A percentile compares a stretch with the other conserved stretches of the same genome.
These are phyloP conservation scores for Eidolon helvum DNA, from an alignment of 2,113 vertebrate species.

Conservation along the genomic window DNA sequence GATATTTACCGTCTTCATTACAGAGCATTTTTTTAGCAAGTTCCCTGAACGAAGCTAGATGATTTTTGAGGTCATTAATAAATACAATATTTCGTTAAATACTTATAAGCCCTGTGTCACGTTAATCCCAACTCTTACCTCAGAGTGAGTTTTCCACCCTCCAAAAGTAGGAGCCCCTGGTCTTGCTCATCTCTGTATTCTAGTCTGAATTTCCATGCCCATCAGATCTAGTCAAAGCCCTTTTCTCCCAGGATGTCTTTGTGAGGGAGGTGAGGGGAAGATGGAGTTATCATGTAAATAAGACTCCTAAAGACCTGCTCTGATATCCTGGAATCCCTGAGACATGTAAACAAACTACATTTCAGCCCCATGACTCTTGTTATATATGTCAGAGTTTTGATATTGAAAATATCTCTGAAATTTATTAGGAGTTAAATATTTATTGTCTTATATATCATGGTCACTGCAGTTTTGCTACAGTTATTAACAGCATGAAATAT, in stretches of 20 bases:
- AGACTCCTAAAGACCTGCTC: background rate
- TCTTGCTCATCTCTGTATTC: background rate
- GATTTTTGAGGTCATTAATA: background rate
- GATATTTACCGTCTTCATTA: background rate
- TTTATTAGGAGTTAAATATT: background rate
- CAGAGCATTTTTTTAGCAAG: background rate
- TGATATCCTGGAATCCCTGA: background rate
- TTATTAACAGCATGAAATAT: background rate
- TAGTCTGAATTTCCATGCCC: background rate
- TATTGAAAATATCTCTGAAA: background rate
- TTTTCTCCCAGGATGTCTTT: background rate
- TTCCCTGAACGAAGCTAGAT: background rate
- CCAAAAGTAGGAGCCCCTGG: background rate
- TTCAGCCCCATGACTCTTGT: background rate
- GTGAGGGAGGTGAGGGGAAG: background rate
- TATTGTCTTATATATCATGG: background rate
- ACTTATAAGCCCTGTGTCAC: background rate
- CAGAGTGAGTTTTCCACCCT: background rate
- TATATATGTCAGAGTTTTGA: background rate
- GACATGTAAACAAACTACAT: background rate
- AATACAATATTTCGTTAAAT: background rate
- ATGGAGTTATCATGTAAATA: background rate
- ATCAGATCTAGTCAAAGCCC: background rate
- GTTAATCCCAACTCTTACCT: background rate
- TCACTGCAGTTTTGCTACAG: background rate